Conservation (phyloP, 1,140 invertebrate genomes). For the Adoxophyes honmai region DNA sequence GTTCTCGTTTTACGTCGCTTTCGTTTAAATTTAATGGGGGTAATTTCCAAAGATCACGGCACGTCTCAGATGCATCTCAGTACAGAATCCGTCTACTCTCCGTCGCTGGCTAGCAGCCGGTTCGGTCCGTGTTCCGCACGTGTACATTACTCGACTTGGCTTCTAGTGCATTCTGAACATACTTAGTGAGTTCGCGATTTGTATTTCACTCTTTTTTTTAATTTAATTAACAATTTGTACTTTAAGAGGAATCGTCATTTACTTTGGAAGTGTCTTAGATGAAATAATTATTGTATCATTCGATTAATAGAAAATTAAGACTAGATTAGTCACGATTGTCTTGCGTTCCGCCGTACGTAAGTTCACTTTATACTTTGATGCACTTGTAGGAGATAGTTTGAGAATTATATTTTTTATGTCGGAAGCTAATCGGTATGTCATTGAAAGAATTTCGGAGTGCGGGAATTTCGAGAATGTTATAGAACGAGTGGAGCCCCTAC, state of each 20-base stretch:
- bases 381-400: constrained; percentile 65
- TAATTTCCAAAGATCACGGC: constrained; percentile 59
- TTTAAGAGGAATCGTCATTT: constrained; percentile 47
- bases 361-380: constrained; percentile 69
- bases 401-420: constrained; percentile 59
- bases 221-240: constrained; percentile 58
- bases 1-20: constrained; percentile 64
- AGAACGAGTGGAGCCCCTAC: constrained; percentile 37
- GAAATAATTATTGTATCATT: constrained; percentile 52
- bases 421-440: constrained; percentile 69
- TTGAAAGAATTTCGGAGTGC: constrained; percentile 63
- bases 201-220: constrained; percentile 46
- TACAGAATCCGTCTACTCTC: constrained; percentile 73
- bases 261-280: constrained; percentile 53
- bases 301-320: constrained; percentile 67
- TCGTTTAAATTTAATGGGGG: constrained; percentile 51
- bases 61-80: constrained; percentile 71
- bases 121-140: constrained; percentile 57
- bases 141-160: constrained; percentile 68
- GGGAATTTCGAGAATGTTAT: constrained; percentile 45
- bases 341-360: constrained; percentile 66
- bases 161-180: constrained; percentile 46
- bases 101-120: constrained; percentile 51
- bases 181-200: constrained; percentile 51
- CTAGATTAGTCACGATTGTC: constrained; percentile 67